Conservation (phyloP, 2,113 vertebrate species). For the Camelus bactrianus region DNA sequence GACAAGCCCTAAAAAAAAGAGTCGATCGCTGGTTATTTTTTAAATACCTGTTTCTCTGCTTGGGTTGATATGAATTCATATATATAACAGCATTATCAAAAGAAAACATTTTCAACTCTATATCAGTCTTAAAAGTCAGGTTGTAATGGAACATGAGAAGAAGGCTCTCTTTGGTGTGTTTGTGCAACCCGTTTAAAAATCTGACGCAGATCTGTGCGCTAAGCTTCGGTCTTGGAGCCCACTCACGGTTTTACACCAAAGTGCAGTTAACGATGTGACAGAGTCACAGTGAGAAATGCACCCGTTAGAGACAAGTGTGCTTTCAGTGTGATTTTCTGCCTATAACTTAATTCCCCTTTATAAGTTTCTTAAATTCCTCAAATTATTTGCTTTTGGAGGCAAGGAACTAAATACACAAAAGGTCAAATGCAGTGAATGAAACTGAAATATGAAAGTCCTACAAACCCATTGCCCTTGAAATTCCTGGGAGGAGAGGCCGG, state of each 20-base stretch:
- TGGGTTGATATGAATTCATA: slow-evolving; percentile 36
- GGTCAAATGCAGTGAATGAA: not conserved
- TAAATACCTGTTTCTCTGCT: slow-evolving; percentile 53
- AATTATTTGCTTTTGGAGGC: not conserved
- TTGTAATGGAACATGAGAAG: slow-evolving; percentile 42
- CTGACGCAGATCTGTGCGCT: slow-evolving; percentile 63
- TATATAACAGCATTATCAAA: slow-evolving; percentile 54
- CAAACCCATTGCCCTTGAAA: not conserved
- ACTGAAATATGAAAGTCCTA: not conserved
- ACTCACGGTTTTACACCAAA: not conserved
- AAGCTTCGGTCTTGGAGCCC: slow-evolving; percentile 37
- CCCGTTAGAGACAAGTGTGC: not conserved
- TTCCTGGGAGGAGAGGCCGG: not conserved
- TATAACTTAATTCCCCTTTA: not conserved
- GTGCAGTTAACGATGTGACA: not conserved
- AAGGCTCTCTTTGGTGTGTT: not conserved
- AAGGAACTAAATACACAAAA: not conserved
- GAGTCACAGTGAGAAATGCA: not conserved
- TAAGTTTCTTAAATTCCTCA: not conserved
- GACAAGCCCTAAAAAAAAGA: slow-evolving; percentile 73
- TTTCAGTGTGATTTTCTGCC: not conserved
- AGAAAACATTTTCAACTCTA: slow-evolving; percentile 48
- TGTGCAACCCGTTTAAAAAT: slow-evolving; percentile 62
- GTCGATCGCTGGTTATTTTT: slow-evolving; percentile 52
- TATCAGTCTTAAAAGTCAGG: slow-evolving; percentile 61